Evolutionary conservation across 2,797 vertebrate genomes (phyloP).

Genomic region (Craterocephalus amniculus): DNA sequence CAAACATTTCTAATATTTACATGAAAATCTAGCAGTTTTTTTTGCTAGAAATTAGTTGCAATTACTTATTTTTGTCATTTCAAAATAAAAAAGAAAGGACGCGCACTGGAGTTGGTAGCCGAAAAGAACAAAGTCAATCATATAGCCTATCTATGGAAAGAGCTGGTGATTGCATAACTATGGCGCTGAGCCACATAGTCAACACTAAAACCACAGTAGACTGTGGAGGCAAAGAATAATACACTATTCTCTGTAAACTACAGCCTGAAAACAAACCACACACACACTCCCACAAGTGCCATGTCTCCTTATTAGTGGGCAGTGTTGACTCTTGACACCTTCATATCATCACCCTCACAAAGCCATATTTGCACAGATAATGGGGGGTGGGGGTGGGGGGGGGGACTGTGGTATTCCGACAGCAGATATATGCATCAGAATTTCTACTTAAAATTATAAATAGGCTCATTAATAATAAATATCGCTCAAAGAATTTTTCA

Average conservation of each 20-base stretch:
- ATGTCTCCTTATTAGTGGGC: conserved; percentile 51
- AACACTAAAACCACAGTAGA: conserved; percentile 48
- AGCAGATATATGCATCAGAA: neutral
- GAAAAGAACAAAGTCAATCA: conserved; percentile 8
- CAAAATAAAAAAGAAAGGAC: conserved; percentile 10
- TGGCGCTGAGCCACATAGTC: conserved; percentile 46
- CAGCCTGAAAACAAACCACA: conserved; percentile 45
- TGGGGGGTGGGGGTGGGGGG: no score
- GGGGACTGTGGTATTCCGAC: neutral
- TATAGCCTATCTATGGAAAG: conserved; percentile 23
- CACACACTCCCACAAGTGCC: conserved; percentile 32
- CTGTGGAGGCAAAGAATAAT: conserved; percentile 56
- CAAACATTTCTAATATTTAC: neutral
- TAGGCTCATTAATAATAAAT: neutral
- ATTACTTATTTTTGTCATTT: neutral
- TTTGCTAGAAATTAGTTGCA: neutral
- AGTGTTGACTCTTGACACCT: conserved; percentile 62
- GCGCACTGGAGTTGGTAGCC: neutral
- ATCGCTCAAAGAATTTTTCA: conserved; percentile 2
- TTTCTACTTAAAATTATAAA: neutral
- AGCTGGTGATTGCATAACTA: conserved; percentile 62
- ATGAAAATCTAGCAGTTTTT: neutral
- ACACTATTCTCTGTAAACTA: conserved; percentile 51
- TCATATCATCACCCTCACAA: conserved; percentile 41
- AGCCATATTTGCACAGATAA: conserved; percentile 19